Percentiles rank a stretch among this genome's conserved stretches.
Evolutionary conservation across 2,113 vertebrate genomes (phyloP).

Genomic region (Abramis brama): DNA sequence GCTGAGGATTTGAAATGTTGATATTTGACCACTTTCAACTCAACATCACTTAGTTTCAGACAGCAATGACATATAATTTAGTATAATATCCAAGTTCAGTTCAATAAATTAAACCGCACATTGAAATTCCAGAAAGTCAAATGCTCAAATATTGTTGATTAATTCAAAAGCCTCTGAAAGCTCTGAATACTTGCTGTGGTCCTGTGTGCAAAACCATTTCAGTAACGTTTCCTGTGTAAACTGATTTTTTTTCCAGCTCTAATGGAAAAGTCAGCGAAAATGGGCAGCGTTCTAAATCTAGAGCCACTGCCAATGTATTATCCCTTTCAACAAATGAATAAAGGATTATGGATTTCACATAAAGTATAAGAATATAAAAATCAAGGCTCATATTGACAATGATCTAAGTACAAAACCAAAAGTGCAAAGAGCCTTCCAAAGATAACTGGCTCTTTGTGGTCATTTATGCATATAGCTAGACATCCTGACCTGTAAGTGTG

Average conservation of each 20-base stretch:
- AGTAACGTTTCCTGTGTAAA: not conserved
- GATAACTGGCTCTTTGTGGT: slow-evolving; percentile 15
- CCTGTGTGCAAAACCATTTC: slow-evolving; percentile 5
- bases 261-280: slow-evolving; percentile 25
- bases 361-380: slow-evolving; percentile 5
- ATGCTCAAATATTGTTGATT: not conserved
- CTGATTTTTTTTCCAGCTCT: not conserved
- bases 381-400: not conserved
- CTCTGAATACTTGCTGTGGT: not conserved
- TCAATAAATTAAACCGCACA: not conserved
- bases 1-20: not conserved
- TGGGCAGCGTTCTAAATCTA: not conserved
- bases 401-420: not conserved
- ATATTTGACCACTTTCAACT: not conserved
- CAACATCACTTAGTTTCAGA: not conserved
- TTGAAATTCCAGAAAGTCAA: not conserved
- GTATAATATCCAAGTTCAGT: not conserved
- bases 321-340: slow-evolving; percentile 22
- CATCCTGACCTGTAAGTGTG: slow-evolving; percentile 8
- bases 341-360: slow-evolving; percentile 10
- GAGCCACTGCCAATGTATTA: not conserved
- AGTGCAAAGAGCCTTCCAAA: slow-evolving; percentile 35
- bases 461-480: slow-evolving; percentile 18
- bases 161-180: slow-evolving; percentile 2
- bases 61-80: not conserved